Base-by-base conservation (phyloP, 2,113 vertebrate species). In the Rissa tridactyla region DNA sequence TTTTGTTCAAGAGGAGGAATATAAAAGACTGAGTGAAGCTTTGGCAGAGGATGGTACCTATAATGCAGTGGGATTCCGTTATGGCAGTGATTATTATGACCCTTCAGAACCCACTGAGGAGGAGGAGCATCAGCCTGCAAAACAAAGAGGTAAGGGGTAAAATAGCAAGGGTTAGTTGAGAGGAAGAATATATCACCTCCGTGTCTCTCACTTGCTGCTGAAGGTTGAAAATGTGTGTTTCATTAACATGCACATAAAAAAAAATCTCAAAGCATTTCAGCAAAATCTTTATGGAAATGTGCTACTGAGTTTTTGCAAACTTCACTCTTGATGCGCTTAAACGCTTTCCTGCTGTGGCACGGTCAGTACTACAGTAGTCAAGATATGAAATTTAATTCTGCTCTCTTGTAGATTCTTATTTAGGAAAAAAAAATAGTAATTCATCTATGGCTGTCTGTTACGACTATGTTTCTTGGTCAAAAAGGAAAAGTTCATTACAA, bases 21-120 rank as follows among this genome's bases (percentile, higher is more conserved):
- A 99, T 96, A 99, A 99, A 96, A 98, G 99, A 73, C 97, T 99
- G 97, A 99, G 99, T 60, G 99, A 99, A 97, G 99, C 99, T 29
- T 98, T 99, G 88, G 99, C 99, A 1, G 99, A 99, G 87, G 99
- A 99, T 94, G 99, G 99, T 36, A 97, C 98, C 91, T 99, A 99
- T 94, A 99, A 98, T 26, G 99, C 99, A 5, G 99, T 99, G 97
- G 99, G 99, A 30, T 99, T 99, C 97, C 98, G 98, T 29, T 99
- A 99, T 70, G 99, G 98, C 16, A 99, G 99, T 11, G 99, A 99
- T 96, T 99, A 99, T 96, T 99, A 99, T 13, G 99, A 99, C 97
- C 99, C 99, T 21, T 99, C 99, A 11, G 99, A 99, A 91, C 99
- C 99, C 34, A 99, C 99, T 2, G 99, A 99, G 77, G 99, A 99